Evolutionary conservation across 2,888 invertebrate genomes (phyloP).

Genomic region (Encarsia formosa): DNA sequence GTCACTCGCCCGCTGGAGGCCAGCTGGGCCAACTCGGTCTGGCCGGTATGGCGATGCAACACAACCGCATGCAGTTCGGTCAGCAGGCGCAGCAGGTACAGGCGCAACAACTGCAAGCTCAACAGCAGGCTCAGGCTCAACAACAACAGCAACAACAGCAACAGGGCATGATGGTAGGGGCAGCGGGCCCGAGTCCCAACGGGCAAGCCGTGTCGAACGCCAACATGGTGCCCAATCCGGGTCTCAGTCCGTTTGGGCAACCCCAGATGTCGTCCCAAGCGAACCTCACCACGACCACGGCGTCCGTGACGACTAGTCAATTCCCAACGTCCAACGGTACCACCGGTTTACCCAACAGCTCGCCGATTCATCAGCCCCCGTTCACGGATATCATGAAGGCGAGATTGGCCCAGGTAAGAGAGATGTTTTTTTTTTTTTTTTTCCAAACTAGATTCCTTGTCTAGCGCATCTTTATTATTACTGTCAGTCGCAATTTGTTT

Average conservation of each 20-base stretch:
- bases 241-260: constrained; percentile 69
- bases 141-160: constrained; percentile 57
- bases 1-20: constrained; percentile 65
- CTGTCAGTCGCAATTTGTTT: too few relatives aligned
- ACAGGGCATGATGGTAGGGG: constrained; percentile 63
- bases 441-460: too few relatives aligned
- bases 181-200: constrained; percentile 76
- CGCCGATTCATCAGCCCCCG: constrained; percentile 56
- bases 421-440: too few relatives aligned
- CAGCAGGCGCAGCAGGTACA: constrained; percentile 42
- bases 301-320: constrained; percentile 56
- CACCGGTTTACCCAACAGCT: constrained; percentile 50
- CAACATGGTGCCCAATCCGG: constrained; percentile 59
- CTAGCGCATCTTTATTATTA: too few relatives aligned
- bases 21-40: constrained; percentile 47
- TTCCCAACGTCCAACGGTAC: constrained; percentile 61
- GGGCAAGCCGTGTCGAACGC: constrained; percentile 60
- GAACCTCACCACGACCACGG: constrained; percentile 53
- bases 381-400: constrained; percentile 62
- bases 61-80: constrained; percentile 27
- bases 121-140: constrained; percentile 53
- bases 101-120: constrained; percentile 44
- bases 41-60: constrained; percentile 20
- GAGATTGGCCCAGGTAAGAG: constrained; percentile 53
- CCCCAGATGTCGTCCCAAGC: constrained; percentile 62